Percentiles rank a stretch among this genome's conserved stretches.
phyloP scores from a whole-genome alignment of 2,113 vertebrate genomes.

The Hipposideros armiger region DNA sequence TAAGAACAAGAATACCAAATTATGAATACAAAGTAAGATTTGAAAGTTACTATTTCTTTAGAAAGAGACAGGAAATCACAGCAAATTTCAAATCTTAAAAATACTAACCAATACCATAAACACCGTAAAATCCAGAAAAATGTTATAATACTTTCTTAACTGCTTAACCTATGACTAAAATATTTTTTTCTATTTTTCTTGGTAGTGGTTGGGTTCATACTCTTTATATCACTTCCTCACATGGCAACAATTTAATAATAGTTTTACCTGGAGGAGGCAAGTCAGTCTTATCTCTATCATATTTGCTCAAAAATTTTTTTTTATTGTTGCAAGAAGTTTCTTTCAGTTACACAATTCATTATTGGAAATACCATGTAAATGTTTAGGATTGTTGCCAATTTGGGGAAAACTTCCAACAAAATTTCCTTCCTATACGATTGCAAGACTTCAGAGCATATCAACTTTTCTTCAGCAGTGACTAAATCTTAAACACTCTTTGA shows the following conservation, averaged over 20 bases:
- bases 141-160: not conserved
- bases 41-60: slow-evolving; percentile 46
- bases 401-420: not conserved
- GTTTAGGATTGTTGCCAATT: slow-evolving; percentile 15
- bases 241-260: not conserved
- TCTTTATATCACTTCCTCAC: not conserved
- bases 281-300: not conserved
- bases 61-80: slow-evolving; percentile 16
- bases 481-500: not conserved
- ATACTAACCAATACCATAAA: not conserved
- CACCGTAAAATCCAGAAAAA: slow-evolving; percentile 19
- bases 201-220: not conserved
- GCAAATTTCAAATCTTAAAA: slow-evolving; percentile 48
- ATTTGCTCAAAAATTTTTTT: not conserved
- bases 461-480: slow-evolving; percentile 26
- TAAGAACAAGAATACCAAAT: slow-evolving; percentile 29
- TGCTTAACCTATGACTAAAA: not conserved
- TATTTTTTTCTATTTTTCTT: not conserved
- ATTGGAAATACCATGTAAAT: not conserved
- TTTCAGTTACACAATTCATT: slow-evolving; percentile 10
- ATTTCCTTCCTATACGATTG: not conserved
- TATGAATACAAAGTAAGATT: slow-evolving; percentile 10
- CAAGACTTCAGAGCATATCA: not conserved
- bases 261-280: not conserved
- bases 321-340: not conserved